Conservation (phyloP, 1,140 invertebrate species). For the Bombus affinis region DNA sequence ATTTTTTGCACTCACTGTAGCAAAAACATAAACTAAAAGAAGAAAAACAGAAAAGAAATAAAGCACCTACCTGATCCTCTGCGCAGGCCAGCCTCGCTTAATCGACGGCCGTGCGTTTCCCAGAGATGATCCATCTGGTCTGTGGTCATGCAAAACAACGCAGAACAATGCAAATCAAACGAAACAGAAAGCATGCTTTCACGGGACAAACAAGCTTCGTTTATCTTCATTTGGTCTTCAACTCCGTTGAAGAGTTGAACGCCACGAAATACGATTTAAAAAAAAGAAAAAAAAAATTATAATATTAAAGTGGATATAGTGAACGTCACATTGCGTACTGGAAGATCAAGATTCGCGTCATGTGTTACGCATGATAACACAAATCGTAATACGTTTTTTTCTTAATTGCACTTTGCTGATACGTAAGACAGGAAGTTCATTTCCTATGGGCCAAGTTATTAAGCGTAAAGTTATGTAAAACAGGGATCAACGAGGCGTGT, state of each 20-base stretch:
- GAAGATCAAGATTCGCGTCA: neutral
- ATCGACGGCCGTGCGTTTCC: conserved; percentile 86
- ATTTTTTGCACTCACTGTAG: neutral
- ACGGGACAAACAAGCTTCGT: neutral
- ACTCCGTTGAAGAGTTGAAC: neutral
- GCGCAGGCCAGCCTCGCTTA: conserved; percentile 87
- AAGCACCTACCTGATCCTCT: conserved; percentile 87
- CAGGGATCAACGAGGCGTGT: conserved; percentile 51
- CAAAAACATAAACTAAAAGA: neutral
- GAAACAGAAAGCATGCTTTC: conserved; percentile 74
- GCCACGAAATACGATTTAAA: neutral
- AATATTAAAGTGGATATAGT: neutral
- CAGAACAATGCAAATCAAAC: conserved; percentile 74
- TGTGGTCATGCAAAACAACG: conserved; percentile 84
- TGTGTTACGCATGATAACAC: conserved; percentile 22
- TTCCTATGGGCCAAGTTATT: conserved; percentile 40
- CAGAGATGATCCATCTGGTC: conserved; percentile 87
- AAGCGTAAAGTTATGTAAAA: conserved; percentile 63
- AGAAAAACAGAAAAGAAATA: neutral
- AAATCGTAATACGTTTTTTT: neutral
- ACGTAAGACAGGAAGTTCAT: conserved; percentile 54
- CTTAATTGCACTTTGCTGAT: conserved; percentile 38
- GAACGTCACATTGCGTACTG: neutral
- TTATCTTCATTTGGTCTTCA: neutral
- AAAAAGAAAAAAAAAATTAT: too few species aligned